These are phyloP conservation scores for Ianthella basta DNA, from an alignment of 37 sponge, comb jelly and placozoan genomes.

Conservation along the genomic window DNA sequence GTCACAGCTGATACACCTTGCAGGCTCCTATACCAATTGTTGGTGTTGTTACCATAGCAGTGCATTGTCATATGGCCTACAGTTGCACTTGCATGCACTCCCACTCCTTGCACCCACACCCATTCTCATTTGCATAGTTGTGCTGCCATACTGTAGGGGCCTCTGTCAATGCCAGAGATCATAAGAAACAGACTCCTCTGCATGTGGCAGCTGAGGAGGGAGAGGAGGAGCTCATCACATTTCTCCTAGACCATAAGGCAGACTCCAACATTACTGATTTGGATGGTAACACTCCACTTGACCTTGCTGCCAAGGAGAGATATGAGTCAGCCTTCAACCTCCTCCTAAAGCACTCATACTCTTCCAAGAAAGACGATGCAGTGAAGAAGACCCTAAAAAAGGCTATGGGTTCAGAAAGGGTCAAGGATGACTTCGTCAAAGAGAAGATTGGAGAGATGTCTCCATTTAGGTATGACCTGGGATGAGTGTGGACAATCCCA, in stretches of 20 bases:
- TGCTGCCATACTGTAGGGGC: neutral
- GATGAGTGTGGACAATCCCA: too few species aligned
- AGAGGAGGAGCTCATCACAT: constrained; percentile 6
- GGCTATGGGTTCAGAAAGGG: neutral
- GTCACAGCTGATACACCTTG: too few species aligned
- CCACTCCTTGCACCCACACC: too few species aligned
- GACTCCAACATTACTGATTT: neutral
- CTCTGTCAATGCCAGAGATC: constrained; percentile 15
- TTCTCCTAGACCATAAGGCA: constrained; percentile 12
- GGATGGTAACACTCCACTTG: constrained; percentile 25
- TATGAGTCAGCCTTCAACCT: constrained; percentile 2
- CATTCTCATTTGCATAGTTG: too few species aligned
- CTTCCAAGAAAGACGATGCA: constrained; percentile 18
- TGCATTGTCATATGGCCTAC: too few species aligned
- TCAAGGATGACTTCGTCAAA: neutral
- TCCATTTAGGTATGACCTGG: constrained; percentile 1
- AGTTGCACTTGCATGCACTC: too few species aligned
- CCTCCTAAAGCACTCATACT: neutral
- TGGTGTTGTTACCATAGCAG: too few species aligned
- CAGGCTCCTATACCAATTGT: too few species aligned
- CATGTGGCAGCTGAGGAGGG: constrained; percentile 35
- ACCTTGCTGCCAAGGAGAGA: constrained; percentile 23
- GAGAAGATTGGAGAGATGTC: constrained; percentile 27
- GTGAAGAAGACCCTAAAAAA: neutral
- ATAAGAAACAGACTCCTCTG: constrained; percentile 14